A percentile compares a stretch with the other conserved stretches of the same genome.
Conservation (phyloP, 2,888 invertebrate species). For the Platynereis dumerilii region DNA sequence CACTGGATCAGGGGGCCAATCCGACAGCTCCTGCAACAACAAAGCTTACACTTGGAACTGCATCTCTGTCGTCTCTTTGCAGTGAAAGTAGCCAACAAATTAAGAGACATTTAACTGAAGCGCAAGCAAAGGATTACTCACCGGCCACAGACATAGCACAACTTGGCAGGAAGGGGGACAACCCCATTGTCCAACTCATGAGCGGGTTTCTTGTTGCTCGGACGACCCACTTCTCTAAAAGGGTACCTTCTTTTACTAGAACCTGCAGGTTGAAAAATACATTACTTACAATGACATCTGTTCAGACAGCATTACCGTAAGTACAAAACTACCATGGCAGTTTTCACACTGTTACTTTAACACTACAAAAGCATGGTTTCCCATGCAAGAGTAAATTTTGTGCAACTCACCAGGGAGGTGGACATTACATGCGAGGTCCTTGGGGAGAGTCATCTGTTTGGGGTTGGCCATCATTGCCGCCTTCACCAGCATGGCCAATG, state of each 20-base stretch:
- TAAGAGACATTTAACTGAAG: no score
- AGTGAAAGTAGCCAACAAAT: no score
- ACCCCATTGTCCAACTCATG: slow-evolving; percentile 73
- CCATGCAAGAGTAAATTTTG: no score
- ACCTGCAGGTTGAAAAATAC: slow-evolving; percentile 44
- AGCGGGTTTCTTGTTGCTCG: slow-evolving; percentile 61
- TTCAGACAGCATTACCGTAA: no score
- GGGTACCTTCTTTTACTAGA: slow-evolving; percentile 56
- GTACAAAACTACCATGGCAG: no score
- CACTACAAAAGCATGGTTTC: no score
- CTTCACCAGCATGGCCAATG: slow-evolving; percentile 80
- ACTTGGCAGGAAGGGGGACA: slow-evolving; percentile 82
- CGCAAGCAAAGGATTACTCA: slow-evolving; percentile 50
- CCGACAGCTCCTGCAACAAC: slow-evolving; percentile 75
- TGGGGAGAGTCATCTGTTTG: slow-evolving; percentile 85
- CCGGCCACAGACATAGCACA: slow-evolving; percentile 82
- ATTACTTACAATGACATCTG: no score
- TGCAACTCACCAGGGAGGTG: slow-evolving; percentile 58
- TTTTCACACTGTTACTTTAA: no score
- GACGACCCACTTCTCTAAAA: slow-evolving; percentile 41
- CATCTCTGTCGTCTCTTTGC: no score
- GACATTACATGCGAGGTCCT: slow-evolving; percentile 70
- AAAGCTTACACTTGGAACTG: not conserved
- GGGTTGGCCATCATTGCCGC: slow-evolving; percentile 88
- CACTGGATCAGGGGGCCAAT: slow-evolving; percentile 86